These are phyloP conservation scores for Nomada hirtipes DNA, from an alignment of 2,888 invertebrate species.

Conservation along the genomic window DNA sequence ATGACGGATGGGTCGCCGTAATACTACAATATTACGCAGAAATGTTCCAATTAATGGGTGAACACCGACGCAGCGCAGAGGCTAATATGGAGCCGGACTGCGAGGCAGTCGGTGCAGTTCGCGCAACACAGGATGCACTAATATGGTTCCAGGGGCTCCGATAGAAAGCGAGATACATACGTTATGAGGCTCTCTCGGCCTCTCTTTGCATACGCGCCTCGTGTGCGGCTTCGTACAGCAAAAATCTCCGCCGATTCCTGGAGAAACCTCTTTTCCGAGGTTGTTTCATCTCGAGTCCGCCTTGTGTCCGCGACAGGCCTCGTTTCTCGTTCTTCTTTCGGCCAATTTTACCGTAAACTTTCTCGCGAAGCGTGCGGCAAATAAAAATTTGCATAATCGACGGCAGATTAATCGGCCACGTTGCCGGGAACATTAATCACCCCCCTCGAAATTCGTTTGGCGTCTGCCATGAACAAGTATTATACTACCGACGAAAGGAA, in stretches of 20 bases:
- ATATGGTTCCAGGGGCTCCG: constrained; percentile 77
- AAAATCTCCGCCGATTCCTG: constrained; percentile 54
- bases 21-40: constrained; percentile 50
- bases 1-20: constrained; percentile 5
- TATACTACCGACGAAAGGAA: background rate
- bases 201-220: constrained; percentile 67
- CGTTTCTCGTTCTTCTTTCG: constrained; percentile 38
- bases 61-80: constrained; percentile 30
- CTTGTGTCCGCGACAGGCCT: constrained; percentile 13
- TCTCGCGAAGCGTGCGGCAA: constrained; percentile 23
- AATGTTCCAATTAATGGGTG: constrained; percentile 51
- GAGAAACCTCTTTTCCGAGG: constrained; percentile 43
- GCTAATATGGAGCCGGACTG: constrained; percentile 70
- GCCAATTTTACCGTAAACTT: constrained; percentile 40
- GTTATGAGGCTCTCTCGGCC: constrained; percentile 67
- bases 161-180: constrained; percentile 77
- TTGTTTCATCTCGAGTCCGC: constrained; percentile 29
- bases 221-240: constrained; percentile 41
- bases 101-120: constrained; percentile 62
- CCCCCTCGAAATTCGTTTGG: constrained; percentile 7
- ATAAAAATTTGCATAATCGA: constrained; percentile 38
- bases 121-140: constrained; percentile 77
- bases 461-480: background rate
- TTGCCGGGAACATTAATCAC: constrained; percentile 31
- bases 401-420: constrained; percentile 29